Conservation (phyloP, 2,113 vertebrate species). For the Phodopus roborovskii region DNA sequence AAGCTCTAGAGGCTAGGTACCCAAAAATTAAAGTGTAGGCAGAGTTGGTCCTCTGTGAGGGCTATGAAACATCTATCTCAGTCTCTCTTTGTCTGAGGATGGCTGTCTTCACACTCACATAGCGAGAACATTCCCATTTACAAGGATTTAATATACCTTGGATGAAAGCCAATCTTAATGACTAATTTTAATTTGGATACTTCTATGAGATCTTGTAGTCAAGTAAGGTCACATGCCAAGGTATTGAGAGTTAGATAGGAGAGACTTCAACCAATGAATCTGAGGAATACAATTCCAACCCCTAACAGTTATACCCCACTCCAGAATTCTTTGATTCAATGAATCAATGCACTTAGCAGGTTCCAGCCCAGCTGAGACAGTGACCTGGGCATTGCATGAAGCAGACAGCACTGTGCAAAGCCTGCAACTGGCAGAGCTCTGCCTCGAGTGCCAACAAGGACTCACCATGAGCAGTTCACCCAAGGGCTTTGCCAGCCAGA, state of each 20-base stretch:
- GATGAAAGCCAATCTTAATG: background rate
- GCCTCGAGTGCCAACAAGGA: background rate
- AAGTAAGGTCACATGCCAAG: background rate
- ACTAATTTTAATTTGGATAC: background rate
- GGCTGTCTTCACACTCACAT: background rate
- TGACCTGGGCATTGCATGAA: rapidly evolving
- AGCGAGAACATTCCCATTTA: background rate
- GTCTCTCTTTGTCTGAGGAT: background rate
- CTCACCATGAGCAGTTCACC: background rate
- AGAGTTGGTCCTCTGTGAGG: background rate
- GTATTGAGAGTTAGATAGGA: background rate
- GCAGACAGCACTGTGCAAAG: background rate
- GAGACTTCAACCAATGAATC: background rate
- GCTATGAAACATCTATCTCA: background rate
- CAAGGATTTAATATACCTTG: background rate
- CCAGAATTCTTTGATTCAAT: background rate
- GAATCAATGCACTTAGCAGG: background rate
- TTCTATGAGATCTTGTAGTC: background rate
- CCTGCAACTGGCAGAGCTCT: background rate
- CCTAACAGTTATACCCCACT: background rate
- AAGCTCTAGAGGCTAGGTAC: background rate
- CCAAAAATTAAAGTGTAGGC: background rate
- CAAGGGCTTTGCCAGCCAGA: background rate
- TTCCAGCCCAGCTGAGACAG: background rate
- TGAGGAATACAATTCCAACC: background rate